These are phyloP conservation scores for Melozone crissalis DNA, from an alignment of 2,113 vertebrate genomes.

Conservation along the genomic window DNA sequence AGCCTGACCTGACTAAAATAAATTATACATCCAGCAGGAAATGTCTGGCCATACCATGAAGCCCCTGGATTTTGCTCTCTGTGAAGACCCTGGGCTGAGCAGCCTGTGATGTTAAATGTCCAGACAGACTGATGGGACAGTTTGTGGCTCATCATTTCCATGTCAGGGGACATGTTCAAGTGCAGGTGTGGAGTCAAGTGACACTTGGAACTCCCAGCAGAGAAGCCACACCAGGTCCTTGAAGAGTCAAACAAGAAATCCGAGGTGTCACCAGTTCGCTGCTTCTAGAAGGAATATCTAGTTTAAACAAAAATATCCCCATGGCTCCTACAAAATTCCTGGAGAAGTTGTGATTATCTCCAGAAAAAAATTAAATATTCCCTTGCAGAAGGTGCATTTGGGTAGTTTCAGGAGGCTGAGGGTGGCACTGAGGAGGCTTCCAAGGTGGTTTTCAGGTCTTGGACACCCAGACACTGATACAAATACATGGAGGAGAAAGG, in stretches of 20 bases:
- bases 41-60: neutral
- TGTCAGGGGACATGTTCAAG: rapidly evolving
- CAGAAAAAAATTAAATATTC: neutral
- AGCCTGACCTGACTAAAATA: neutral
- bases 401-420: neutral
- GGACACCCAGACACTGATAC: neutral
- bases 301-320: neutral
- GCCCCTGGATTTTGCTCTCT: neutral
- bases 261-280: too few relatives aligned
- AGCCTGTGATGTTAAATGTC: neutral
- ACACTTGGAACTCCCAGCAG: neutral
- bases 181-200: neutral
- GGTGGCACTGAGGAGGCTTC: neutral
- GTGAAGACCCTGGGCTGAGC: neutral
- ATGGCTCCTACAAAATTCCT: neutral
- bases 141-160: neutral
- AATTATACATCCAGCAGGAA: neutral
- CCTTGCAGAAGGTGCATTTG: neutral
- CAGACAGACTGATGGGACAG: neutral
- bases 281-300: neutral
- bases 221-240: neutral
- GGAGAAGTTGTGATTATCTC: neutral
- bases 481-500: rapidly evolving
- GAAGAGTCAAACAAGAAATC: neutral
- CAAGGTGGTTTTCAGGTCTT: neutral